A percentile compares a stretch with the other conserved stretches of the same genome.
Conservation (phyloP, 2,797 vertebrate species). For the Atherinosoma microstoma region DNA sequence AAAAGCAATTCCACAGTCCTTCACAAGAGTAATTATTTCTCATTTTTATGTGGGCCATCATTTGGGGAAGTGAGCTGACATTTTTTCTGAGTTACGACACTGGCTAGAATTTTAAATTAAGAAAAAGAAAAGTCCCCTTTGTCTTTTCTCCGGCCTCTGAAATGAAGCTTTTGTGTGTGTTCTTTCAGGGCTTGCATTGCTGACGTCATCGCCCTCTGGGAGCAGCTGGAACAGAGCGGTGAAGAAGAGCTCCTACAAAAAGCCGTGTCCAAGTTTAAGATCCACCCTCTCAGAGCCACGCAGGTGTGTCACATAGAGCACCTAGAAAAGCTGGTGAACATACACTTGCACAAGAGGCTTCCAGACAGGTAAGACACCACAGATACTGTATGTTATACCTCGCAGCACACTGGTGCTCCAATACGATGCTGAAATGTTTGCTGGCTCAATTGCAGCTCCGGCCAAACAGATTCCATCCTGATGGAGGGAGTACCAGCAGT, state of each 20-base stretch:
- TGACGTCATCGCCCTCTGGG: conserved; percentile 89
- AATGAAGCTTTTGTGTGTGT: conserved; percentile 30
- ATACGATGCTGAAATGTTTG: neutral
- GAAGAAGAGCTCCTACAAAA: conserved; percentile 77
- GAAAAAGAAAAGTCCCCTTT: too few species aligned
- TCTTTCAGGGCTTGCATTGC: conserved; percentile 87
- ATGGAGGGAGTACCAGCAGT: conserved; percentile 87
- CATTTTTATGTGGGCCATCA: neutral
- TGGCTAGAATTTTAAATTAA: neutral
- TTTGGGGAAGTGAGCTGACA: neutral
- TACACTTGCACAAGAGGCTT: conserved; percentile 82
- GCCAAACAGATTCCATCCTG: conserved; percentile 62
- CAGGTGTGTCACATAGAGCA: conserved; percentile 88
- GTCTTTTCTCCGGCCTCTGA: neutral
- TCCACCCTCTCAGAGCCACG: conserved; percentile 89
- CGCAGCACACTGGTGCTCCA: neutral
- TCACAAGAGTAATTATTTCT: neutral
- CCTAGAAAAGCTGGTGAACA: conserved; percentile 85
- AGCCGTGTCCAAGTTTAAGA: conserved; percentile 87
- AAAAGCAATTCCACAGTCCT: neutral
- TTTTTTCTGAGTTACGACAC: neutral
- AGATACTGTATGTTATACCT: neutral
- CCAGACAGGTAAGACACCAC: conserved; percentile 72
- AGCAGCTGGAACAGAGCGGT: conserved; percentile 79
- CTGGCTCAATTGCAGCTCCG: conserved; percentile 43